A percentile compares a stretch with the other conserved stretches of the same genome.
Conservation (phyloP, 2,797 vertebrate genomes). For the Typhlichthys subterraneus region DNA sequence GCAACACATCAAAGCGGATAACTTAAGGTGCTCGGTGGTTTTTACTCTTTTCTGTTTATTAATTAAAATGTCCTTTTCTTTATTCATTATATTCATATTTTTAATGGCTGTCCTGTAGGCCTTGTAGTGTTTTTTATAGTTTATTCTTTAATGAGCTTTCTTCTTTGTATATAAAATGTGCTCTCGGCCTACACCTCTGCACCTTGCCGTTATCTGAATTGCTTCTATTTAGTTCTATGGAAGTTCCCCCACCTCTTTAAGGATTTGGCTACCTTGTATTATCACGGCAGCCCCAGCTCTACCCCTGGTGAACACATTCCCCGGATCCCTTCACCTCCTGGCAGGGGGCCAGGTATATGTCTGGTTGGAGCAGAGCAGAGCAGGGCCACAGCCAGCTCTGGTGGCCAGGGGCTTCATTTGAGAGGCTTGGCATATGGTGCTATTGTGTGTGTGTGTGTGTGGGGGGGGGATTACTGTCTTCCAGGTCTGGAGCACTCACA, state of each 20-base stretch:
- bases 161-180: no score
- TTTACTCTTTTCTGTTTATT: no score
- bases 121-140: neutral
- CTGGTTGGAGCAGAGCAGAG: slow-evolving; percentile 5
- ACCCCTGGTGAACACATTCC: neutral
- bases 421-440: slow-evolving; percentile 36
- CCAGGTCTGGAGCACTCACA: neutral
- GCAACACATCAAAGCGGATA: no score
- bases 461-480: slow-evolving; percentile 17
- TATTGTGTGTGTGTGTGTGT: slow-evolving; percentile 25
- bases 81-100: no score
- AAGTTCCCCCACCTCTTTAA: neutral
- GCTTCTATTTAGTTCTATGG: no score
- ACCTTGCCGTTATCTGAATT: neutral
- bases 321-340: slow-evolving; percentile 24
- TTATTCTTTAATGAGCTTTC: neutral
- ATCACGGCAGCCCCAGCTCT: slow-evolving; percentile 1
- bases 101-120: neutral
- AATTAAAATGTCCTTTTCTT: no score
- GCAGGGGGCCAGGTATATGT: slow-evolving; percentile 16
- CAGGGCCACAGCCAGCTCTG: neutral
- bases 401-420: neutral
- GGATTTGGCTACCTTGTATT: neutral
- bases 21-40: no score
- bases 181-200: no score